Conservation (phyloP, 2,888 invertebrate genomes). For the Rhopalosiphum nymphaeae region DNA sequence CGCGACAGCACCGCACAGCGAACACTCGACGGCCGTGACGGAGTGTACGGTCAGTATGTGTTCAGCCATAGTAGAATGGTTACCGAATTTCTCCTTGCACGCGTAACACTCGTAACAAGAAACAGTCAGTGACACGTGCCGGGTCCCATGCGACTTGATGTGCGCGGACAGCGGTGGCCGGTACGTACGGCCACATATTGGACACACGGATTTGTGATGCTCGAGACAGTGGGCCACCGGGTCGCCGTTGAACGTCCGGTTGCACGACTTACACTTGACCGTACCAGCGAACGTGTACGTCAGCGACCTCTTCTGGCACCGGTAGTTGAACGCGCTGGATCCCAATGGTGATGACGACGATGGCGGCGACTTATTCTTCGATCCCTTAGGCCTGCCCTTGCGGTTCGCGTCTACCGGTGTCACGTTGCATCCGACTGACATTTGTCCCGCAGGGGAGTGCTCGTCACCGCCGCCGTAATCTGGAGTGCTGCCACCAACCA, state of each 20-base stretch:
- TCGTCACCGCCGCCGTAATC: background rate
- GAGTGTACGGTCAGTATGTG: slow-evolving; percentile 40
- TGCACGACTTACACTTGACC: background rate
- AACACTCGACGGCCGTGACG: background rate
- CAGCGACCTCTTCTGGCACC: slow-evolving; percentile 8
- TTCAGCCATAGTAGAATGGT: background rate
- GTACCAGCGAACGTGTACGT: background rate
- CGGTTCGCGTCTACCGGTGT: background rate
- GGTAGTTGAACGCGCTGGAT: background rate
- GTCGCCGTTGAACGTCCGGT: slow-evolving; percentile 24
- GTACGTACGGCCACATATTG: slow-evolving; percentile 21
- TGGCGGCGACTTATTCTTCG: slow-evolving; percentile 39
- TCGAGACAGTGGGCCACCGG: slow-evolving; percentile 36
- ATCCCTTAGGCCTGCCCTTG: slow-evolving; percentile 58
- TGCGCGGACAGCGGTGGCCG: background rate
- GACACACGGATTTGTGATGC: slow-evolving; percentile 27
- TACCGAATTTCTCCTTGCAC: slow-evolving; percentile 51
- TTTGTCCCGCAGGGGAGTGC: background rate
- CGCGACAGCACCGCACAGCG: background rate
- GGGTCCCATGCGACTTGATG: slow-evolving; percentile 38
- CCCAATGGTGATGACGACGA: background rate
- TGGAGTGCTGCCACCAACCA: background rate
- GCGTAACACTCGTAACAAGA: slow-evolving; percentile 47
- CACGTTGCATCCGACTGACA: background rate
- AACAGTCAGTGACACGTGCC: slow-evolving; percentile 7